Percentiles rank a stretch among this genome's conserved stretches.
These are phyloP conservation scores for Lagodon rhomboides DNA, from an alignment of 2,797 vertebrate species.

Conservation along the genomic window DNA sequence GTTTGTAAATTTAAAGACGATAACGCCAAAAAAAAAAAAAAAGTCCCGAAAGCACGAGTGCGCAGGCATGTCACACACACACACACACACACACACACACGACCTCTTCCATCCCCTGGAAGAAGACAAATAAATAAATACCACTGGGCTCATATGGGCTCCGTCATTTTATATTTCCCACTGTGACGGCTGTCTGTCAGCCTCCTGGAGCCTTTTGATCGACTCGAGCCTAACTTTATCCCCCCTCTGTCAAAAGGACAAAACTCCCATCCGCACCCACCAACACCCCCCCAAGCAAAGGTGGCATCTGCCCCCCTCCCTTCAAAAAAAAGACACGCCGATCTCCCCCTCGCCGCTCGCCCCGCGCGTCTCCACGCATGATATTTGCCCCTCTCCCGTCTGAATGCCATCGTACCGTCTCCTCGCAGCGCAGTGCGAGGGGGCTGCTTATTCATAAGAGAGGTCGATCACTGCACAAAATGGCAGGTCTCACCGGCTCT, in stretches of 20 bases:
- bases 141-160: conserved; percentile 46
- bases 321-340: conserved; percentile 18
- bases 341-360: conserved; percentile 43
- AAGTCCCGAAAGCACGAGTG: conserved; percentile 22
- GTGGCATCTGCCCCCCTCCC: conserved; percentile 10
- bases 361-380: conserved; percentile 70
- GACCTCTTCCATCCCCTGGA: conserved; percentile 31
- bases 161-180: conserved; percentile 70
- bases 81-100: conserved; percentile 37
- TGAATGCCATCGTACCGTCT: conserved; percentile 86
- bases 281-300: neutral
- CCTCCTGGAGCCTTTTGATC: conserved; percentile 40
- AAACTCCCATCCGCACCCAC: neutral
- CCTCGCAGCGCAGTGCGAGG: conserved; percentile 82
- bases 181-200: conserved; percentile 51
- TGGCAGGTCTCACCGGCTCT: conserved; percentile 94
- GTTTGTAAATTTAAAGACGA: conserved; percentile 6
- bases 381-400: conserved; percentile 82
- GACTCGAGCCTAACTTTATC: conserved; percentile 74
- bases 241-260: neutral
- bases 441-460: conserved; percentile 84
- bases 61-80: conserved; percentile 45
- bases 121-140: conserved; percentile 24
- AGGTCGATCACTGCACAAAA: conserved; percentile 94
- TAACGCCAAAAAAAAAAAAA: too few relatives aligned